phyloP scores from a whole-genome alignment of 2,888 invertebrate species.

The Andrena dorsata region DNA sequence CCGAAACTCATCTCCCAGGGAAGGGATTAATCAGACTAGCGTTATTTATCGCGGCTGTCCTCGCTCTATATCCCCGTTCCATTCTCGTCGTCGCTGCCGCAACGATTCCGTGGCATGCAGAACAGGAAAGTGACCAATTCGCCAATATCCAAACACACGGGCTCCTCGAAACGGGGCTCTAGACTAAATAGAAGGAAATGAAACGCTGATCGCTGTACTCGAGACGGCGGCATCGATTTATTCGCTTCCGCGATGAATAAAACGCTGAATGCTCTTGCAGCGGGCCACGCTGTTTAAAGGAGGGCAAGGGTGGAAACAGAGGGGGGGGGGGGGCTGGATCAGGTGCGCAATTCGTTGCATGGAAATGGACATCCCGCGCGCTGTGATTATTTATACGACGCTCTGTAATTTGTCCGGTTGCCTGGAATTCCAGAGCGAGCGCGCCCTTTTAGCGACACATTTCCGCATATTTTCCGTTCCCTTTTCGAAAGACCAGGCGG shows the following conservation, averaged over 20 bases:
- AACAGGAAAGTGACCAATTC: conserved; percentile 9
- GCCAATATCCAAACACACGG: neutral
- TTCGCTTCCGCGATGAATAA: conserved; percentile 46
- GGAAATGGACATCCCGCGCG: conserved; percentile 53
- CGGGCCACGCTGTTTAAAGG: conserved; percentile 31
- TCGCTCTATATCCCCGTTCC: neutral
- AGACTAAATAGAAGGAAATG: conserved; percentile 9
- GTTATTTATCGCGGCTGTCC: conserved; percentile 27
- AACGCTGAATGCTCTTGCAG: conserved; percentile 41
- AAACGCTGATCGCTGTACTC: conserved; percentile 6
- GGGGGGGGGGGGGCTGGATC: conserved; percentile 28
- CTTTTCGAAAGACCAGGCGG: too few relatives aligned
- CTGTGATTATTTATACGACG: conserved; percentile 61
- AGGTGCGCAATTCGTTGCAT: conserved; percentile 57
- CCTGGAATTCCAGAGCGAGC: conserved; percentile 13
- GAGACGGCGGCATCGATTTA: conserved; percentile 51
- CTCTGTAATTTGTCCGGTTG: conserved; percentile 35
- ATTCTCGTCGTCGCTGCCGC: neutral
- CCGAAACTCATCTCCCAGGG: conserved; percentile 13
- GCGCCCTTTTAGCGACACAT: neutral
- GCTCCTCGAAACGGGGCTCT: too few relatives aligned
- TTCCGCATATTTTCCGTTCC: neutral
- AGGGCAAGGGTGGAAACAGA: neutral
- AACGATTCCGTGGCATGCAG: neutral
- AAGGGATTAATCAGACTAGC: conserved; percentile 21